phyloP scores from a whole-genome alignment of 2,113 vertebrate species.

The Gymnogyps californianus region DNA sequence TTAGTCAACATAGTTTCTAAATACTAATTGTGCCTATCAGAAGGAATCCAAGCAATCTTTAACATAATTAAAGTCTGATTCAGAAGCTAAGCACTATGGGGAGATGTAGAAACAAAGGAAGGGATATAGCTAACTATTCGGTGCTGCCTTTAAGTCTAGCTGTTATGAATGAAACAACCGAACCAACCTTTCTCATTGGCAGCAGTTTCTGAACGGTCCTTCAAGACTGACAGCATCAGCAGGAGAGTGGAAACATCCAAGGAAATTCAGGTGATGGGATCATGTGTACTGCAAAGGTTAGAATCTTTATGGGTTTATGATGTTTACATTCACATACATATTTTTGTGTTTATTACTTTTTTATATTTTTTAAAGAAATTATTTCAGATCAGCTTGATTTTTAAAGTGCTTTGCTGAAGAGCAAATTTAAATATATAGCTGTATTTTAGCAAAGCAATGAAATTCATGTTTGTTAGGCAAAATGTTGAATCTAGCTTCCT shows the following conservation, averaged over 20 bases:
- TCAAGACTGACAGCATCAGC: background rate
- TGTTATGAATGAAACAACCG: background rate
- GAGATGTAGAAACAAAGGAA: background rate
- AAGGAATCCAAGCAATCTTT: background rate
- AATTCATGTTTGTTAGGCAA: background rate
- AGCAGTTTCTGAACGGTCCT: background rate
- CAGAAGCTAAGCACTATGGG: background rate
- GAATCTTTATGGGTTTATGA: background rate
- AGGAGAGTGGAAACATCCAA: background rate
- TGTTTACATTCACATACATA: too few relatives aligned
- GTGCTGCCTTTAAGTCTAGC: background rate
- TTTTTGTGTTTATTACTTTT: background rate
- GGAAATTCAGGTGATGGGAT: background rate
- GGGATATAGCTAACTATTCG: background rate
- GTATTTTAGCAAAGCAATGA: background rate
- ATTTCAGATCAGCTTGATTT: background rate
- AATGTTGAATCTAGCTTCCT: background rate
- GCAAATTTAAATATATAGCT: background rate
- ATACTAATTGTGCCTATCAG: background rate
- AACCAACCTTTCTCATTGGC: background rate
- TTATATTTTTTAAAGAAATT: background rate
- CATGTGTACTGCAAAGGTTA: background rate
- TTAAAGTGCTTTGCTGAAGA: background rate
- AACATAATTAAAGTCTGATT: background rate
- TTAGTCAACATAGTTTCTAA: background rate